These are phyloP conservation scores for Cyprinodon variegatus DNA, from an alignment of 2,113 vertebrate genomes.

Conservation along the genomic window DNA sequence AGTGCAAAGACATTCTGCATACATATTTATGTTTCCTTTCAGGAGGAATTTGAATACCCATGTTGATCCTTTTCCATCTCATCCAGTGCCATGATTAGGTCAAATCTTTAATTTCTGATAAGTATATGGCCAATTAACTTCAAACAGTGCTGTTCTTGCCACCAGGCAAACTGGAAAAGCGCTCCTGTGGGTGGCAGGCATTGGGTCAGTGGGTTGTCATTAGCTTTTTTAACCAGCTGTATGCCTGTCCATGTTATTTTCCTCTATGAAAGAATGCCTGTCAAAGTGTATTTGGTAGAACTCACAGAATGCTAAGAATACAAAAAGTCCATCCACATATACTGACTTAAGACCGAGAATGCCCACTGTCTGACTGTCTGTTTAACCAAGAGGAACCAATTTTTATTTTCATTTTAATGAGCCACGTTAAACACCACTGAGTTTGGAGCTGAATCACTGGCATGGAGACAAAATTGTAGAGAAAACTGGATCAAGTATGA, in stretches of 20 bases:
- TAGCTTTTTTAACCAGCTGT: background rate
- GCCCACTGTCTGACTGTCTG: background rate
- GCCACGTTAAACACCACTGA: background rate
- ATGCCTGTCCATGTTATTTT: background rate
- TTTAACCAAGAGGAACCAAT: background rate
- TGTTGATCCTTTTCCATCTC: slow-evolving; percentile 5
- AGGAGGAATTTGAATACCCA: background rate
- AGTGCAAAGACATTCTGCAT: slow-evolving; percentile 1
- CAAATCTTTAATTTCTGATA: slow-evolving; percentile 20
- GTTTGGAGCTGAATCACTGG: background rate
- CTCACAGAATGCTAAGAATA: background rate
- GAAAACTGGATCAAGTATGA: background rate
- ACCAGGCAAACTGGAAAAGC: background rate
- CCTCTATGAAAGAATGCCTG: background rate
- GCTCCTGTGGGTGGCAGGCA: background rate
- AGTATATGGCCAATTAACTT: slow-evolving; percentile 17
- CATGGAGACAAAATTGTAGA: background rate
- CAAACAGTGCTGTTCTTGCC: background rate
- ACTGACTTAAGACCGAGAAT: background rate
- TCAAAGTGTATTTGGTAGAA: background rate
- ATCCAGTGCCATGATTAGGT: background rate
- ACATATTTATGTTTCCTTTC: background rate
- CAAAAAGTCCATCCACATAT: background rate
- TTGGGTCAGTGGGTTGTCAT: background rate
- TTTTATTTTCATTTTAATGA: background rate